Percentiles rank a stretch among this genome's conserved stretches.
Conservation (phyloP, 2,888 invertebrate genomes). For the Perizoma affinitatum region DNA sequence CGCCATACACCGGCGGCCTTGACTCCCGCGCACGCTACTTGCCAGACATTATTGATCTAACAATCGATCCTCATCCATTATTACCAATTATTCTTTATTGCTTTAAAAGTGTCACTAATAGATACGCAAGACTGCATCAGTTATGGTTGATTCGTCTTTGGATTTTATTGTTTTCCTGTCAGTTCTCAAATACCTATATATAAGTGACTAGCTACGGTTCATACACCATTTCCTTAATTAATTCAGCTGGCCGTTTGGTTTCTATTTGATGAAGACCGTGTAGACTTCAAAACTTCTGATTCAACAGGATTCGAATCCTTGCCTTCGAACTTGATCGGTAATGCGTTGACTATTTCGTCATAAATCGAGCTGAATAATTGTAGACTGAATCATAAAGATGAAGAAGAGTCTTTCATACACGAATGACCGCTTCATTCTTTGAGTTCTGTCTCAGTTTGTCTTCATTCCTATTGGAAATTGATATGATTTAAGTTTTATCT, state of each 20-base stretch:
- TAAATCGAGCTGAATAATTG: neutral
- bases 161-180: neutral
- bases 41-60: conserved; percentile 52
- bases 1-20: conserved; percentile 72
- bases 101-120: conserved; percentile 4
- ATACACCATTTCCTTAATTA: neutral
- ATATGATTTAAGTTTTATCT: neutral
- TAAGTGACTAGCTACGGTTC: no score
- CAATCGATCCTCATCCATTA: conserved; percentile 26
- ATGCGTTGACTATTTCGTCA: no score
- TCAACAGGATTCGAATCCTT: no score
- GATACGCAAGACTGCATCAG: neutral
- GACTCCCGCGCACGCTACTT: conserved; percentile 78
- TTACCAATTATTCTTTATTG: conserved; percentile 18
- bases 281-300: no score
- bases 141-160: no score
- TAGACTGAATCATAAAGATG: no score
- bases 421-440: no score
- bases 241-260: neutral
- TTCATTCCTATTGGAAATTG: neutral
- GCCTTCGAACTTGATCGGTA: no score
- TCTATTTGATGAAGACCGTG: neutral
- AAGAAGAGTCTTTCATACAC: no score
- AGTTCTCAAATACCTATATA: neutral
- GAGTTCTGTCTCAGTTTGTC: no score